Base-by-base conservation (phyloP, 2,113 vertebrate genomes). In the Nicator chloris region DNA sequence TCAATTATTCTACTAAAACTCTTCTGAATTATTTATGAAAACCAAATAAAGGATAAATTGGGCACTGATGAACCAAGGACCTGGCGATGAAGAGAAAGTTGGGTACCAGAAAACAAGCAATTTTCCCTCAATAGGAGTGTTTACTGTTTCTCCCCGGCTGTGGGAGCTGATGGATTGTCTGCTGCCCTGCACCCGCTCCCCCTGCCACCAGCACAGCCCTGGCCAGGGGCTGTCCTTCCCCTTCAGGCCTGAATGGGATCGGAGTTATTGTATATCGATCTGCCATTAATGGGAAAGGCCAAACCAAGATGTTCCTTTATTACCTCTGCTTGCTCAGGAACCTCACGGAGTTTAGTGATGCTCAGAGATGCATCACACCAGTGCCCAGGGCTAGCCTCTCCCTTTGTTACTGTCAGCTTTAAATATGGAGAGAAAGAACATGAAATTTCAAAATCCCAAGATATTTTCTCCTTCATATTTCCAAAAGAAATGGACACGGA, bases 21-120 rank as follows among this genome's bases (percentile, higher is more conserved):
- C 93, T 90, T 97, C 85, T 97, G 97, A 98, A 98, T 98, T 97
- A 98, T 97, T 98, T 98, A 98, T 93, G 95, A 97, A 97, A 97
- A 96, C 91, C 93, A 97, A 98, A 97, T 97, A 97, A 97, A 98
- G 95, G 96, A 96, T 96, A 96, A 98, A 98, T 97, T 87, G 94
- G 96, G 97, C 96, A 95, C 87, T 87, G 97, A 97, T 92, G 96
- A 98, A 98, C 97, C 24, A 4, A 93, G 93, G 94, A 94, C 94
- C 96, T 92, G 93, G 92, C 35, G 35, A 66, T 33, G 66, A 92
- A 88, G 87, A 89, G 87, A 83, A 97, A 97, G 96, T 78, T 96
- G 86, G 88, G 88, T 94, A 95, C 94, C 93, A 93, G 92, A 96
- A 98, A 98, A 97, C 95, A 98, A 97, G 92, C 79, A 93, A 97